phyloP scores from a whole-genome alignment of 1,140 invertebrate genomes.

The Ceratina australensis region DNA sequence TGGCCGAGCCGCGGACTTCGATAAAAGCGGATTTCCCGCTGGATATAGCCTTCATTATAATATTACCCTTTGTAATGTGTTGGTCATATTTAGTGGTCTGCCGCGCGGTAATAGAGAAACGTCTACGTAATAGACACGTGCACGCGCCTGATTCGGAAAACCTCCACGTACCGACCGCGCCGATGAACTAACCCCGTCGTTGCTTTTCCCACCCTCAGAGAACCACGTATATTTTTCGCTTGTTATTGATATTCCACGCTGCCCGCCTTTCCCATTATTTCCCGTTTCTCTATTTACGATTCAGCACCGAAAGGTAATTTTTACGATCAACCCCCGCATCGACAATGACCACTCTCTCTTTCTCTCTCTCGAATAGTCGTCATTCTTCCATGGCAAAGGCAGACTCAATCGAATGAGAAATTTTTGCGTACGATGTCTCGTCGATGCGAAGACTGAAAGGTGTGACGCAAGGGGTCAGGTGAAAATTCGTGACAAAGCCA shows the following conservation, averaged over 20 bases:
- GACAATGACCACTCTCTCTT: background rate
- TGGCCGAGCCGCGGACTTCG: background rate
- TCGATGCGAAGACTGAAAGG: background rate
- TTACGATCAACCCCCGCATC: background rate
- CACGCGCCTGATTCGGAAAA: background rate
- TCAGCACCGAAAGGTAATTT: background rate
- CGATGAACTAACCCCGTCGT: background rate
- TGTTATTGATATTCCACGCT: slow-evolving; percentile 29
- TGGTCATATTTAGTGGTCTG: slow-evolving; percentile 17
- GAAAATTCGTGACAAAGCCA: slow-evolving; percentile 22
- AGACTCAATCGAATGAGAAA: background rate
- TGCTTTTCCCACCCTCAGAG: too few relatives aligned
- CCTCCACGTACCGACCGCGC: background rate
- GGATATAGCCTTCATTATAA: slow-evolving; percentile 33
- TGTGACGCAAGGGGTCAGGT: background rate
- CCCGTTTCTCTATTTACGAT: slow-evolving; percentile 6
- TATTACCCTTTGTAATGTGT: slow-evolving; percentile 29
- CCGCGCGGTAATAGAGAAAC: background rate
- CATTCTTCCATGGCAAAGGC: background rate
- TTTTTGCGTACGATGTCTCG: background rate
- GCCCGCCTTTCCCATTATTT: slow-evolving; percentile 6
- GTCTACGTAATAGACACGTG: too few relatives aligned
- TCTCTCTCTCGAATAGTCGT: background rate
- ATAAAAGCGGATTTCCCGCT: slow-evolving; percentile 11
- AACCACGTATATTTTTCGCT: slow-evolving; percentile 7